phyloP scores from a whole-genome alignment of 37 sponge, comb jelly and placozoan genomes.

The Bolinopsis microptera region DNA sequence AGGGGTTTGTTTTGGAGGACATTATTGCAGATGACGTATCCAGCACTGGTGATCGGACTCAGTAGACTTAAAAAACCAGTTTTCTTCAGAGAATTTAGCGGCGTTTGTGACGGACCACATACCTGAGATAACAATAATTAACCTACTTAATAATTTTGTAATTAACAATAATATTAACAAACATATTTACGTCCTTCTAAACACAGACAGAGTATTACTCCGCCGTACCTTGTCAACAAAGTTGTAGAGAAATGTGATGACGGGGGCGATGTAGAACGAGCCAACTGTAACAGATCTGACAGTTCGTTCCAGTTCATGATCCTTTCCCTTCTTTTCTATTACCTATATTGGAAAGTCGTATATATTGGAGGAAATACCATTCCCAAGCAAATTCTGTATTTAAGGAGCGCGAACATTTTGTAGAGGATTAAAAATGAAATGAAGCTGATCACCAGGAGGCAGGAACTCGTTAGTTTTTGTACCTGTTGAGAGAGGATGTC shows the following conservation, averaged over 20 bases:
- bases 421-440: too few species aligned
- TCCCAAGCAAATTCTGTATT: too few species aligned
- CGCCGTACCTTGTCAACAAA: constrained; percentile 16
- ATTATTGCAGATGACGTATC: background rate
- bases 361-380: too few species aligned
- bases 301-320: constrained; percentile 21
- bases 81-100: background rate
- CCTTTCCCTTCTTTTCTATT: background rate
- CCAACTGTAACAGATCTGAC: constrained; percentile 23
- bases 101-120: constrained; percentile 1
- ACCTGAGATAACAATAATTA: background rate
- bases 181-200: too few species aligned
- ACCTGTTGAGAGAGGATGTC: constrained; percentile 57
- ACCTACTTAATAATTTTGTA: too few species aligned
- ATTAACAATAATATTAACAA: too few species aligned
- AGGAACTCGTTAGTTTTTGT: too few species aligned
- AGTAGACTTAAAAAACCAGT: background rate
- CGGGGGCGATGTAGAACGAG: constrained; percentile 13
- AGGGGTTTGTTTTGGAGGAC: background rate
- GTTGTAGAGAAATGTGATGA: constrained; percentile 30
- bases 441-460: too few species aligned
- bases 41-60: background rate
- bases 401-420: too few species aligned
- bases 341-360: too few species aligned
- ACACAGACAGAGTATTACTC: too few species aligned